Conservation (phyloP, 2,888 invertebrate genomes). For the Baccha elongata region DNA sequence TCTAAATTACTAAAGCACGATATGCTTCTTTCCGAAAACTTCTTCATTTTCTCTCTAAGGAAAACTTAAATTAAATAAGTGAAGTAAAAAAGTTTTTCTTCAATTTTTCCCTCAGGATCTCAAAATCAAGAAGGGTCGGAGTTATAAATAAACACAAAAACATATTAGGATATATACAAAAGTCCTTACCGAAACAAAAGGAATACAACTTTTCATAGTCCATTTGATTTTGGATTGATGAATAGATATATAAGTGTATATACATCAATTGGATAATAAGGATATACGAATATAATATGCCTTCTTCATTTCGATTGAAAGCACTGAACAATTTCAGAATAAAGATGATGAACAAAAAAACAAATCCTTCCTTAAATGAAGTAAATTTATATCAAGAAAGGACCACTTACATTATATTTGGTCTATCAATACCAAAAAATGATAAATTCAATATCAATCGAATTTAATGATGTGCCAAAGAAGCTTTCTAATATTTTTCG, state of each 20-base stretch:
- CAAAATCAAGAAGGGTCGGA: slow-evolving; percentile 8
- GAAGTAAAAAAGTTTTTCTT: slow-evolving; percentile 2
- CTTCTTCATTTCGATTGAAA: slow-evolving; percentile 44
- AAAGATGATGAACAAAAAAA: background rate
- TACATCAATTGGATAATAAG: background rate
- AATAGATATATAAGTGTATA: slow-evolving; percentile 79
- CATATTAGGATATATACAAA: background rate
- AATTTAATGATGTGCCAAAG: slow-evolving; percentile 62
- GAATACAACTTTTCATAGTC: slow-evolving; percentile 78
- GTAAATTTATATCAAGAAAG: slow-evolving; percentile 16
- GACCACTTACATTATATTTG: background rate
- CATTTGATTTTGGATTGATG: slow-evolving; percentile 82
- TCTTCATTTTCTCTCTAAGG: slow-evolving; percentile 23
- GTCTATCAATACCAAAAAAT: slow-evolving; percentile 44
- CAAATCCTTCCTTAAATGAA: slow-evolving; percentile 24
- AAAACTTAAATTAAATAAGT: slow-evolving; percentile 5
- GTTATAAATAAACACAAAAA: background rate
- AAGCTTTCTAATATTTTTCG: slow-evolving; percentile 10
- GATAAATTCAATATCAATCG: slow-evolving; percentile 72
- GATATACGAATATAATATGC: slow-evolving; percentile 21
- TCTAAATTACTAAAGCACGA: background rate
- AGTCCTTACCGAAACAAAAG: slow-evolving; percentile 1
- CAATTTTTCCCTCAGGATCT: slow-evolving; percentile 14
- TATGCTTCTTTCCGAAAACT: slow-evolving; percentile 12
- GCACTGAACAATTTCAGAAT: slow-evolving; percentile 6